Conservation (phyloP, 2,888 invertebrate genomes). For the Aphodius sticticus region DNA sequence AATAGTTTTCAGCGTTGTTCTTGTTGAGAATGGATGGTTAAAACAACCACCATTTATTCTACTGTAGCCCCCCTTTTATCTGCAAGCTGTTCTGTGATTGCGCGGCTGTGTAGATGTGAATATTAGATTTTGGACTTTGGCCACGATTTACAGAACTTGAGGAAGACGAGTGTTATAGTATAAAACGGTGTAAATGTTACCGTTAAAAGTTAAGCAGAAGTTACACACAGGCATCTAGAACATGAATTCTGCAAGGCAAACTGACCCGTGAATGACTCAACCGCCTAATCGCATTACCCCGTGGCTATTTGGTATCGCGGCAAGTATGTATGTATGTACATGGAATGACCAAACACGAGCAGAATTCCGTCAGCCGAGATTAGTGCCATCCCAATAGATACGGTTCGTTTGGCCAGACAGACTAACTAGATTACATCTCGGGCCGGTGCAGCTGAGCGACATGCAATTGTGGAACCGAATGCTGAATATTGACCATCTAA, state of each 20-base stretch:
- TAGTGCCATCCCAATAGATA: background rate
- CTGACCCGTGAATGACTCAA: slow-evolving; percentile 12
- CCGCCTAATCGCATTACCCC: background rate
- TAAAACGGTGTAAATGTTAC: background rate
- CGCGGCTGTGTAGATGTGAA: too few relatives aligned
- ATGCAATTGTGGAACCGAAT: background rate
- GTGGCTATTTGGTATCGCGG: background rate
- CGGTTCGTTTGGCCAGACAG: background rate
- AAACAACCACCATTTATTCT: too few relatives aligned
- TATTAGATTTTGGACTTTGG: too few relatives aligned
- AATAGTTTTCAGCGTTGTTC: too few relatives aligned
- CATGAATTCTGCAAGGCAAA: slow-evolving; percentile 24
- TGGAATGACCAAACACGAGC: background rate
- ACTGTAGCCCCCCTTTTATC: too few relatives aligned
- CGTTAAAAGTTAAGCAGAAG: background rate
- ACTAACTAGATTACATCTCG: background rate
- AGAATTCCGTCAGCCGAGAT: background rate
- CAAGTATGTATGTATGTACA: background rate
- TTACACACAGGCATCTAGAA: background rate
- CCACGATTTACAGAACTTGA: background rate
- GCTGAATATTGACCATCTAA: background rate
- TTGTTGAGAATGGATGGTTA: too few relatives aligned
- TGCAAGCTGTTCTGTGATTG: too few relatives aligned
- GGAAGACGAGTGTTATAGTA: background rate
- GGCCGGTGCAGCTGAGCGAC: background rate